Conservation (phyloP, 2,888 invertebrate genomes). For the Furcula furcula region DNA sequence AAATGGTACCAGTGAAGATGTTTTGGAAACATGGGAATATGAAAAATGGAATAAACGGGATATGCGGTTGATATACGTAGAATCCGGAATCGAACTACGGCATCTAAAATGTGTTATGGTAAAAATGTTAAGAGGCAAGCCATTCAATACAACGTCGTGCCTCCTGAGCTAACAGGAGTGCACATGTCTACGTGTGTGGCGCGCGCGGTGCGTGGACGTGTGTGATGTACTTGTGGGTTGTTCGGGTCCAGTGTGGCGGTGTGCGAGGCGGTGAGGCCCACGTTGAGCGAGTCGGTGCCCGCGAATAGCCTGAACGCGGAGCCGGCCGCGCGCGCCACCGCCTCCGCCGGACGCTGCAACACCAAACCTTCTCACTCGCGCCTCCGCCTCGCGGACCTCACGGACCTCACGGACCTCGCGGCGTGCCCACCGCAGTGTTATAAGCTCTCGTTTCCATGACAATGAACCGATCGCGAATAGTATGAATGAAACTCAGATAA, state of each 20-base stretch:
- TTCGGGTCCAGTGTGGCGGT: slow-evolving; percentile 77
- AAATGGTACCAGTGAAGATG: too few species aligned
- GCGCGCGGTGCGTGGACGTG: slow-evolving; percentile 35
- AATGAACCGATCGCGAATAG: not conserved
- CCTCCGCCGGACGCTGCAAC: slow-evolving; percentile 88
- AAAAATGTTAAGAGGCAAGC: too few species aligned
- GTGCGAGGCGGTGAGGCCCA: slow-evolving; percentile 85
- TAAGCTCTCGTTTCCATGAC: not conserved
- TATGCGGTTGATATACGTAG: too few species aligned
- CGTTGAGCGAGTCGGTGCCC: slow-evolving; percentile 87
- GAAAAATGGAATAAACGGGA: too few species aligned
- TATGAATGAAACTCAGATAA: not conserved
- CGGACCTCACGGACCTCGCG: not conserved
- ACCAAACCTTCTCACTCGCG: slow-evolving; percentile 40
- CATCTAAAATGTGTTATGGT: too few species aligned
- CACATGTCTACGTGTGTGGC: slow-evolving; percentile 38
- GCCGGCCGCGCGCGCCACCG: slow-evolving; percentile 90
- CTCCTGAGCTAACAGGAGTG: slow-evolving; percentile 25
- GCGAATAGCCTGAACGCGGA: slow-evolving; percentile 90
- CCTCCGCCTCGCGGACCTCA: slow-evolving; percentile 2
- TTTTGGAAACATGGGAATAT: too few species aligned
- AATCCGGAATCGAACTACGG: too few species aligned
- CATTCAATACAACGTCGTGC: not conserved
- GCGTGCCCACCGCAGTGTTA: not conserved
- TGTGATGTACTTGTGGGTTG: slow-evolving; percentile 72